Evolutionary conservation across 2,113 vertebrate genomes (phyloP), one percentile per base, ranked within the genome.

Genomic region (Oenanthe oenanthe): DNA sequence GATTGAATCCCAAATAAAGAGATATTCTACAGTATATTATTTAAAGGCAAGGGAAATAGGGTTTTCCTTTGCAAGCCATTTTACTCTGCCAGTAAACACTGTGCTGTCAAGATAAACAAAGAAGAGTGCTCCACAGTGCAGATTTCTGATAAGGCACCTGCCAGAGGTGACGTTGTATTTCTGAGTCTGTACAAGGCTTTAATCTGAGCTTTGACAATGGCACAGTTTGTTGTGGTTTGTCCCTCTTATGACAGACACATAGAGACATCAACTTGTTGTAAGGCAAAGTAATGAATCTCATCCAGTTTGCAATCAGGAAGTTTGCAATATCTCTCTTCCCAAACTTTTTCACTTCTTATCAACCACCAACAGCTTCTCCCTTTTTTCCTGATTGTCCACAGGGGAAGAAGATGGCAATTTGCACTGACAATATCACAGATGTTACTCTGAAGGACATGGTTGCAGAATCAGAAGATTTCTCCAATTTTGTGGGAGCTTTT

Each of bases 371-470:
- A 65, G 5, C n/a, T 76, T 82, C 50, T 53, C 15, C 10, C 22
- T 62, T 88, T 77, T 72, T 88, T 91, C 57, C 40, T 95, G 50
- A 24, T 82, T 93, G 72, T 94, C 74, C 43, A 21, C 88, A 99
- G 99, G 98, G 97, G 42, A 98, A 97, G 93, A 98, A 98, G 97
- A 98, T 97, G 95, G 98, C 99, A 25, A 88, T 98, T 36, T 99
- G 99, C 96, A 98, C 97, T 38, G 99, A 99, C 96, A 99, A 99
- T 28, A 98, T 99, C 77, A 99, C 99, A 10, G 99, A 99, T 72
- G 96, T 99, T 21, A 98, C 99, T 19, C 92, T 98, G 65, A 98
- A 98, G 31, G 98, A 99, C 68, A 96, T 98, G 91, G 98, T 98
- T 88, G 95, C 96, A 43, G 98, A 99, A 74, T 98, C 98, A 62